Evolutionary conservation across 2,113 vertebrate genomes (phyloP).

Genomic region (Tapirus terrestris): DNA sequence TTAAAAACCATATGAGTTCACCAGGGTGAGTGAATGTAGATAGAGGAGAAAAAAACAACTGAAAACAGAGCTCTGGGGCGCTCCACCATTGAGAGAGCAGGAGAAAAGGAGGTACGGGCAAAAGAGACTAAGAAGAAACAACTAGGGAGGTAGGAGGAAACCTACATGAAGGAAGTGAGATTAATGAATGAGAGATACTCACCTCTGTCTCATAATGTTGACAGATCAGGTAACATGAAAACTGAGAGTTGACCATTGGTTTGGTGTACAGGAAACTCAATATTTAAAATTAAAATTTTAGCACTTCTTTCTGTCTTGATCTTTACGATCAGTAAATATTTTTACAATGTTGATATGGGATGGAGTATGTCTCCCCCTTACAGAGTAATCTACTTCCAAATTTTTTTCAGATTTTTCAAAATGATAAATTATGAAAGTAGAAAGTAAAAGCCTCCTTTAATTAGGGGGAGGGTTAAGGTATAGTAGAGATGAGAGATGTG

Average conservation of each 20-base stretch:
- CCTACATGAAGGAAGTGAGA: neutral
- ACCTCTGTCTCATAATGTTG: neutral
- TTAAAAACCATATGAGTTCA: slow-evolving; percentile 17
- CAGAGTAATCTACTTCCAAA: neutral
- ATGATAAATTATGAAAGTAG: slow-evolving; percentile 11
- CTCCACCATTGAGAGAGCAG: neutral
- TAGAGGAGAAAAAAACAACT: neutral
- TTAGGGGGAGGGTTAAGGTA: neutral
- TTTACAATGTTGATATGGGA: neutral
- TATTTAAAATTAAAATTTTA: slow-evolving; percentile 33
- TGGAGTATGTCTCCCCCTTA: neutral
- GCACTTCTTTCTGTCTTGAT: neutral
- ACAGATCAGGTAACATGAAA: neutral
- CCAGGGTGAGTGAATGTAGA: neutral
- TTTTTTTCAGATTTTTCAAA: neutral
- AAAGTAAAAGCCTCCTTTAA: slow-evolving; percentile 21
- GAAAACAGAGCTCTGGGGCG: neutral
- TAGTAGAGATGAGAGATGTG: neutral
- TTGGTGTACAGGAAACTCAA: neutral
- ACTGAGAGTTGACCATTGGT: neutral
- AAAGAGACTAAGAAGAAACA: neutral
- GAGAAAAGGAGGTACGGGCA: neutral
- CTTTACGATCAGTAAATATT: neutral
- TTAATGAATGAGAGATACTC: neutral
- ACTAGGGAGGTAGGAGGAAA: neutral